A percentile compares a stretch with the other conserved stretches of the same genome.
Conservation (phyloP, 2,888 invertebrate species). For the Caradrina clavipalpis region DNA sequence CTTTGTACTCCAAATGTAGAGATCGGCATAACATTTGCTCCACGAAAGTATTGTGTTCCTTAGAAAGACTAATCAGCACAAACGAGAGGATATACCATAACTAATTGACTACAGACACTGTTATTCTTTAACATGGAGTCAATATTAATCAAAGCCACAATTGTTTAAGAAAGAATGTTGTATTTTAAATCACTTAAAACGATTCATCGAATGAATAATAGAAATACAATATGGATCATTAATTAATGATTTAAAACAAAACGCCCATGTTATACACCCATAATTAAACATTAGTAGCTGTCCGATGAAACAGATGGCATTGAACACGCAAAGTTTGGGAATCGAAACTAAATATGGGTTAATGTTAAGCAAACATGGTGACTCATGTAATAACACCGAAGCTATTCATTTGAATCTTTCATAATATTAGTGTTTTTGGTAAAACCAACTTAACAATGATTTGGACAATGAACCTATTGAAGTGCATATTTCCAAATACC, state of each 20-base stretch:
- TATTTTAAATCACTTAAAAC: background rate
- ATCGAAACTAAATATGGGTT: conserved; percentile 48
- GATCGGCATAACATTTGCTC: background rate
- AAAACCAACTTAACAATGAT: conserved; percentile 13
- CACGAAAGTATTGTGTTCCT: conserved; percentile 7
- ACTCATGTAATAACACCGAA: conserved; percentile 40
- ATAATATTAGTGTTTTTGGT: conserved; percentile 32
- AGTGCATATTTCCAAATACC: conserved; percentile 24
- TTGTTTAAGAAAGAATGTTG: background rate
- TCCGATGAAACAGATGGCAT: conserved; percentile 33
- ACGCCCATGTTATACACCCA: conserved; percentile 29
- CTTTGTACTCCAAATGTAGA: conserved; percentile 52
- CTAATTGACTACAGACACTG: conserved; percentile 3
- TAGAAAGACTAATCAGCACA: conserved; percentile 12
- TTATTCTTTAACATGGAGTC: background rate
- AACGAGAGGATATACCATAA: conserved; percentile 17
- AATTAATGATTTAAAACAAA: conserved; percentile 15
- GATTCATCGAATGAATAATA: conserved; percentile 3
- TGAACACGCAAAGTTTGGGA: conserved; percentile 44
- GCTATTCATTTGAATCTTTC: conserved; percentile 10
- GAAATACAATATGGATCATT: conserved; percentile 4
- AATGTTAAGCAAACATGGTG: conserved; percentile 39
- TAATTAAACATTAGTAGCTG: conserved; percentile 26
- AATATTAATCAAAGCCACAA: background rate
- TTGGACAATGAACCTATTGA: conserved; percentile 34